phyloP scores from a whole-genome alignment of 2,888 invertebrate genomes.

The Ametastegia equiseti region DNA sequence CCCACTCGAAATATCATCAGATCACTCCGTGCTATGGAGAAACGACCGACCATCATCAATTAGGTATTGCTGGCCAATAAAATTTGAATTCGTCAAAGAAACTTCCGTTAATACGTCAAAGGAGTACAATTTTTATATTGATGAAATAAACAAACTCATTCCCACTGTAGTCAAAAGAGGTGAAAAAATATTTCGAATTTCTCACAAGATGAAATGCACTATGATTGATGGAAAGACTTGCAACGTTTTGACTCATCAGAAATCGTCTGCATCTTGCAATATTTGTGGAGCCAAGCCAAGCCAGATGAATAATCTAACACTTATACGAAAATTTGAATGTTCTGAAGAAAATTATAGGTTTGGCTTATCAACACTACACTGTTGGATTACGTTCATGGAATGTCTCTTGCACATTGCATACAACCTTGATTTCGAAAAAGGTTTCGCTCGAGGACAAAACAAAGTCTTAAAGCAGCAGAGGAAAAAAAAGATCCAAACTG shows the following conservation, averaged over 20 bases:
- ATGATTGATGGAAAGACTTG: constrained; percentile 50
- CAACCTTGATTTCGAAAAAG: constrained; percentile 40
- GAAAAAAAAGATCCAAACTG: constrained; percentile 41
- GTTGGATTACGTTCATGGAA: constrained; percentile 45
- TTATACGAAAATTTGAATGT: constrained; percentile 28
- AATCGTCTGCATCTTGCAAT: constrained; percentile 47
- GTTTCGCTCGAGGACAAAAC: constrained; percentile 32
- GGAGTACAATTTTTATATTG: constrained; percentile 41
- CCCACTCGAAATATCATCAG: background rate
- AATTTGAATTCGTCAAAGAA: constrained; percentile 50
- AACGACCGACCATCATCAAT: constrained; percentile 44
- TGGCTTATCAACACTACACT: constrained; percentile 47
- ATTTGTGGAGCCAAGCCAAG: constrained; percentile 47
- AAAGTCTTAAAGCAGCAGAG: constrained; percentile 34
- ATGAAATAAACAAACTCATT: constrained; percentile 43
- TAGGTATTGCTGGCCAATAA: constrained; percentile 44
- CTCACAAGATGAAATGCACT: constrained; percentile 46
- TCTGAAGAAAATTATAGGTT: constrained; percentile 46
- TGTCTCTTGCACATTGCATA: constrained; percentile 45
- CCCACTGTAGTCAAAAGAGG: constrained; percentile 1
- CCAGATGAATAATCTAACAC: constrained; percentile 46
- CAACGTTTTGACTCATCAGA: constrained; percentile 43
- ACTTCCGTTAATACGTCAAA: constrained; percentile 26
- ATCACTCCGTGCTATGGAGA: constrained; percentile 37
- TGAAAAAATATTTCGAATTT: constrained; percentile 34